Evolutionary conservation across 1,140 invertebrate genomes (phyloP), one percentile per base, ranked within the genome.

Genomic region (Drosophila elegans): DNA sequence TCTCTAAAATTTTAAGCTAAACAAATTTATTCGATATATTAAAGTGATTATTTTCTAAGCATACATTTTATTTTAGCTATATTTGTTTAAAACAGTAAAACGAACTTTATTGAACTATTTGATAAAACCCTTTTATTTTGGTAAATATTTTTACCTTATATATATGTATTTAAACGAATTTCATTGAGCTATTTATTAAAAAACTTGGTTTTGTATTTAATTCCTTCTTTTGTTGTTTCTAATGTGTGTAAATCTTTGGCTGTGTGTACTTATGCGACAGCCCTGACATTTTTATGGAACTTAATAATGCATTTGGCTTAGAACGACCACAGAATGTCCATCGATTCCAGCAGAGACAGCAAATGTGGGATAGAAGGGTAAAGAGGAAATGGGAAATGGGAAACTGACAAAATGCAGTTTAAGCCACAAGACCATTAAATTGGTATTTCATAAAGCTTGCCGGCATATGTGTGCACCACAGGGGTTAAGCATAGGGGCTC

Each of bases 291-390:
- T 71, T 45, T 52, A 73, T 72, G 46, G 67, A 5, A 27, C 39
- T 73, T 60, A 73, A 73, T 73, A 73, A 73, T 73, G 69, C 67
- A 73, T 73, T 73, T 61, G 68, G 54, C 68, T 73, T 73, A 45
- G 69, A 46, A 39, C 34, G 54, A 73, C 68, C 55, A 38, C 63
- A 69, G 34, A 46, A 46, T 69, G 49, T 45, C 49, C 49, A 73
- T 60, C 69, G 51, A 68, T 55, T 34, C 62, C 21, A 7, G 7
- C 5, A 46, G 16, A 3, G 45, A 68, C 10, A 29, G 42, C 59
- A 41, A 27, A 63, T 38, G 3, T 2, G 39, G 21, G 16, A 25
- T 45, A 27, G 13, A 27, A n/a, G 25, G 27, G 25, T 4, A 32
- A 29, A 12, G 11, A 34, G 29, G 29, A 32, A 32, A 32, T 7